Evolutionary conservation across 1,140 invertebrate species (phyloP), one percentile per base, ranked within the genome.

Genomic region (Andricus grossulariae): DNA sequence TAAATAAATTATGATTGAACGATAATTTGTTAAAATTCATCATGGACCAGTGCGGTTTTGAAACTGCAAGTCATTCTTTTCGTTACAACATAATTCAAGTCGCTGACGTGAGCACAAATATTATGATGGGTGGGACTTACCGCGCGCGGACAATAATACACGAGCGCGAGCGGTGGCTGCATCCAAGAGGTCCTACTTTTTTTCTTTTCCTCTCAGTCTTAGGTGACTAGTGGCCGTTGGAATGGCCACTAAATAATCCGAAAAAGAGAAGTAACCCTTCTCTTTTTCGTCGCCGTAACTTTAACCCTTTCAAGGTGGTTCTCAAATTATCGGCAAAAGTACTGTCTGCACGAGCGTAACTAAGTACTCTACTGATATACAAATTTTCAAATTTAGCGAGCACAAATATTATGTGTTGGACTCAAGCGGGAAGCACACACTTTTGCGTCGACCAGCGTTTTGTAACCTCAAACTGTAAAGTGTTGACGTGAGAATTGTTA

Each of bases 391-490:
- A 32, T 32, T 32, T 32, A 84, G 77, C 80, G 78, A 82, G 80
- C 87, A 88, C 86, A 88, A 88, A 88, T 85, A 85, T 88, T 88
- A 87, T 88, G 87, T 87, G 87, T 82, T 80, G 75, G 72, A 78
- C 73, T 83, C n/a, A n/a, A n/a, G n/a, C n/a, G n/a, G n/a, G n/a
- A n/a, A n/a, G n/a, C n/a, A n/a, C n/a, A n/a, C n/a, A n/a, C n/a
- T n/a, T n/a, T n/a, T n/a, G n/a, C n/a, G n/a, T n/a, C n/a, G n/a
- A n/a, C n/a, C n/a, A n/a, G n/a, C n/a, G n/a, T n/a, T n/a, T n/a
- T n/a, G n/a, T n/a, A n/a, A n/a, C n/a, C n/a, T n/a, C n/a, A n/a
- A n/a, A n/a, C n/a, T n/a, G n/a, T n/a, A n/a, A n/a, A n/a, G n/a
- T n/a, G n/a, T n/a, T n/a, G n/a, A n/a, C n/a, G n/a, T n/a, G n/a